Evolutionary conservation across 2,888 invertebrate genomes (phyloP).

Genomic region (Orchesella flavescens): DNA sequence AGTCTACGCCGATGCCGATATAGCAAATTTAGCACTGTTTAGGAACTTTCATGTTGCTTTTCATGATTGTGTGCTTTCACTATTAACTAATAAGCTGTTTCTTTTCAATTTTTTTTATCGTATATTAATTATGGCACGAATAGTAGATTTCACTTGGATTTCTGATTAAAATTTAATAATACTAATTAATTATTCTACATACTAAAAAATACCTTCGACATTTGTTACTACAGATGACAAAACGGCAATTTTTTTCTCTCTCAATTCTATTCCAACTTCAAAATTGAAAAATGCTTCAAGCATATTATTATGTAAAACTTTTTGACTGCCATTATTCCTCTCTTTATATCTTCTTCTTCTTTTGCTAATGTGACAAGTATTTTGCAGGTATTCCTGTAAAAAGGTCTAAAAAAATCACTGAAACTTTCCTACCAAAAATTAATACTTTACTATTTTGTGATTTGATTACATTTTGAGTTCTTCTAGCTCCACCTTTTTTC

Average conservation of each 20-base stretch:
- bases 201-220: too few relatives aligned
- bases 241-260: background rate
- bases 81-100: constrained; percentile 11
- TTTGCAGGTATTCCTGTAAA: constrained; percentile 38
- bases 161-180: background rate
- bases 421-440: constrained; percentile 1
- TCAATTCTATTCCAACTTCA: background rate
- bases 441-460: too few relatives aligned
- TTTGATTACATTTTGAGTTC: background rate
- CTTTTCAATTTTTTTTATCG: background rate
- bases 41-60: constrained; percentile 60
- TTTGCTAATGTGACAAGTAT: constrained; percentile 38
- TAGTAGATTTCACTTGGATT: constrained; percentile 5
- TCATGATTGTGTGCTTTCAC: constrained; percentile 63
- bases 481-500: background rate
- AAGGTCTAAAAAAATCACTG: constrained; percentile 5
- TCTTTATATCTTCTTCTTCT: background rate
- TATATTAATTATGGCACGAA: constrained; percentile 30
- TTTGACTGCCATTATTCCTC: background rate
- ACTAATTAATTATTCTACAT: background rate
- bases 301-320: constrained; percentile 6
- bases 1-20: background rate
- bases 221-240: background rate
- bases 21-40: constrained; percentile 58
- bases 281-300: constrained; percentile 28